These are phyloP conservation scores for Loxodonta africana DNA, from an alignment of 2,113 vertebrate genomes.

Conservation along the genomic window DNA sequence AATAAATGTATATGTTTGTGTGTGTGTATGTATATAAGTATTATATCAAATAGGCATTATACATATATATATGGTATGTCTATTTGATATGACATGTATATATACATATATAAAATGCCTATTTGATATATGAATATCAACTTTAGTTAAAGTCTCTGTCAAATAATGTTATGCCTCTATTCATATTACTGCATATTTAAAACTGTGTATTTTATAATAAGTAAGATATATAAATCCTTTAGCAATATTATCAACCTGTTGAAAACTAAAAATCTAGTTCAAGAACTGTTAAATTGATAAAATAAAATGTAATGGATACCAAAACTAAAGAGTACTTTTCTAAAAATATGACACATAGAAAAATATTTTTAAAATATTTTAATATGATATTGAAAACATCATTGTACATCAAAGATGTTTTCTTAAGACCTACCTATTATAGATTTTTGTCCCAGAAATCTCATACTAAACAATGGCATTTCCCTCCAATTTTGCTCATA, in stretches of 20 bases:
- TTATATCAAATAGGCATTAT: too few species aligned
- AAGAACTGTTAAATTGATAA: neutral
- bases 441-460: neutral
- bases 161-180: neutral
- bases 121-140: neutral
- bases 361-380: neutral
- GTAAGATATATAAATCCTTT: neutral
- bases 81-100: neutral
- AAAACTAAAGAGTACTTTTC: neutral
- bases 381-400: neutral
- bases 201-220: neutral
- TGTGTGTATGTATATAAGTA: too few species aligned
- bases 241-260: neutral
- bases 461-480: neutral
- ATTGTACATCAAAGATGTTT: neutral
- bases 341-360: neutral
- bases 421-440: neutral
- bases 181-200: neutral
- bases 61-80: too few species aligned
- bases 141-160: neutral
- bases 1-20: too few species aligned
- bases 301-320: neutral
- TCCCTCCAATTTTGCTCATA: neutral
- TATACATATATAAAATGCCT: neutral
- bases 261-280: neutral